Base-by-base conservation (phyloP, 2,797 vertebrate species). In the Glyptemys insculpta region DNA sequence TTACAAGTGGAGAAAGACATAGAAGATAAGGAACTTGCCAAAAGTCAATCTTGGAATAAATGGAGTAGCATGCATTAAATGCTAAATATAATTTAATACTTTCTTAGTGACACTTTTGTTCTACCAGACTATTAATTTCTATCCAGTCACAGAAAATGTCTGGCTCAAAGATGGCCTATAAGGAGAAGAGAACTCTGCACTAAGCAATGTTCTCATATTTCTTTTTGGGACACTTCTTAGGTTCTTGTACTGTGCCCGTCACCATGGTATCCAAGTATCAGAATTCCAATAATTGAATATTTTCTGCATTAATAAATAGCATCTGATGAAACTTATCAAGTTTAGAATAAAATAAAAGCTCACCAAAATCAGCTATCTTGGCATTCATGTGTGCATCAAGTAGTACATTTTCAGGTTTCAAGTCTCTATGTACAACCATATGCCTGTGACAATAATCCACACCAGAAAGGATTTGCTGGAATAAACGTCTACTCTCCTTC, bases 381-480 rank as follows among this genome's bases (percentile, higher is more conserved):
- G 99, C 99, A 94, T 99, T 99, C 99, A 99, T 99, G 94, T 99
- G 99, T 23, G 99, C 99, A 91, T 99, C 99, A 57, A 99, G 99
- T 83, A 99, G 98, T 89, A 99, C 99, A 12, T 99, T 99, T 97
- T 99, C 99, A 31, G 99, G 99, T 96, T 99, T 99, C 97, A 99
- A 98, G 98, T 99, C 99, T 97, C 99, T 98, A 88, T 99, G 99
- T 85, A 99, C 99, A 96, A 99, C 99, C 99, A 99, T 99, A 97
- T 99, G 99, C 93, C 99, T 98, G 98, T 99, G 99, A 97, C 99
- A 99, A 95, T 99, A 99, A 98, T 99, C 99, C 89, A 99, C 99
- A 0, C 99, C 99, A 62, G 99, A 99, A 98, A 99, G 99, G 90
- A 99, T 99, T 97, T 99, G 99, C 97, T 99, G 99, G 97, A 99